Conservation (phyloP, 2,888 invertebrate species). For the Ectemnius cavifrons region DNA sequence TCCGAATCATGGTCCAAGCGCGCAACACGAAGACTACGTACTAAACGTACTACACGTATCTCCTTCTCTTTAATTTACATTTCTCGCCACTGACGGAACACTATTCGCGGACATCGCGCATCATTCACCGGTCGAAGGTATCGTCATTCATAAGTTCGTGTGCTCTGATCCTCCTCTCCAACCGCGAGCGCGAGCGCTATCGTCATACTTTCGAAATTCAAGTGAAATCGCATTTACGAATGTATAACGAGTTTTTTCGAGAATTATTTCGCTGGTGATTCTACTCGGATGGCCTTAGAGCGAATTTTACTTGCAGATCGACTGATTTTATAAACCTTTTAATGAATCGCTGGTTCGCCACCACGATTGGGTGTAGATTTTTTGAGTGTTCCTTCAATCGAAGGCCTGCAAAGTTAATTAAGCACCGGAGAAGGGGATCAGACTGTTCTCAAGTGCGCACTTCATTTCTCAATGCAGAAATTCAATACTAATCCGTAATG, state of each 20-base stretch:
- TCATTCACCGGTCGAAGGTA: constrained; percentile 45
- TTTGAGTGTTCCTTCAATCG: too few species aligned
- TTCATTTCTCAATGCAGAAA: constrained; percentile 30
- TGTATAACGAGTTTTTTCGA: too few species aligned
- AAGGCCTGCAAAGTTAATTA: neutral
- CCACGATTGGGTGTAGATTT: too few species aligned
- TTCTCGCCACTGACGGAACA: constrained; percentile 34
- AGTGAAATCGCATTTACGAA: too few species aligned
- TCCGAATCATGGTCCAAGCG: constrained; percentile 53
- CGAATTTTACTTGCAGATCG: too few species aligned
- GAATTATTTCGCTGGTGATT: too few species aligned
- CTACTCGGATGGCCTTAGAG: too few species aligned
- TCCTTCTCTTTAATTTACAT: constrained; percentile 35
- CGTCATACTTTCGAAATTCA: too few species aligned
- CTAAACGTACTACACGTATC: constrained; percentile 19
- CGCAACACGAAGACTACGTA: constrained; percentile 56
- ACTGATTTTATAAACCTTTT: too few species aligned
- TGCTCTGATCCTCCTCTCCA: constrained; percentile 28
- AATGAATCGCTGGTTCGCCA: too few species aligned
- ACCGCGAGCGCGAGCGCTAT: neutral
- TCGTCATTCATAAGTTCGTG: constrained; percentile 35
- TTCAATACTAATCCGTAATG: constrained; percentile 33
- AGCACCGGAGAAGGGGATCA: constrained; percentile 21
- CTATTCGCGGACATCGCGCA: constrained; percentile 28
- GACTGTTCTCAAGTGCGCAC: constrained; percentile 32